Evolutionary conservation across 1,140 invertebrate genomes (phyloP), one percentile per base, ranked within the genome.

Genomic region (Macrocentrus cingulum): DNA sequence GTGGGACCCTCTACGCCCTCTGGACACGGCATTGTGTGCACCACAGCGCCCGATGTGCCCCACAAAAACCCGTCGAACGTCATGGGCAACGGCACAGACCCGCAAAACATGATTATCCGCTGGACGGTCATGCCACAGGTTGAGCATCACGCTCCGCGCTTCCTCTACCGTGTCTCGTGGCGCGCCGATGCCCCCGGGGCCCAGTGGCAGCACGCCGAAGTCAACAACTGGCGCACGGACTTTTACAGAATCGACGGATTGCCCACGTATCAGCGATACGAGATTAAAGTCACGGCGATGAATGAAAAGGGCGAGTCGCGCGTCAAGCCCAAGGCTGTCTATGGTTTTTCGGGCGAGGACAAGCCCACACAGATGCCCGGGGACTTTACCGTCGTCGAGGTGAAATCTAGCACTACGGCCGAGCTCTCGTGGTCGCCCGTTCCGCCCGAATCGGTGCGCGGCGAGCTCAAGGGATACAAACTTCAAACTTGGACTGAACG

Each of bases 121-220:
- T 99, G 97, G 96, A 95, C 93, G 32, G 88, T 90, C 63, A 97
- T 99, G 95, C 90, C 94, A 0, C 87, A 94, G 78, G 94, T 98
- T 66, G 94, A 98, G 63, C 97, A 99, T 75, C 97, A 98, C 82
- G 97, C 89, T 0, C 92, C 92, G 0, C 88, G 88, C 44, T 97
- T 99, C 77, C 87, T 89, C 67, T 99, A 99, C 74, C 84, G 89
- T 60, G 88, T 99, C 3, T 91, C 86, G 58, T 97, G 92, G 83
- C 89, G 88, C 67, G 83, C 88, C 51, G 88, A 95, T 70, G 88
- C 91, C 59, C 83, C 86, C 0, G 89, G 88, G 6, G 84, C 85
- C 68, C 69, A 82, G 15, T 97, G 91, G 87, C 84, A 82, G 16
- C 73, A 71, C 13, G 82, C 87, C 61, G 88, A 92, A 56, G 87